phyloP scores from a whole-genome alignment of 64 coral and sea anemone species.

The Cladopsammia gracilis region DNA sequence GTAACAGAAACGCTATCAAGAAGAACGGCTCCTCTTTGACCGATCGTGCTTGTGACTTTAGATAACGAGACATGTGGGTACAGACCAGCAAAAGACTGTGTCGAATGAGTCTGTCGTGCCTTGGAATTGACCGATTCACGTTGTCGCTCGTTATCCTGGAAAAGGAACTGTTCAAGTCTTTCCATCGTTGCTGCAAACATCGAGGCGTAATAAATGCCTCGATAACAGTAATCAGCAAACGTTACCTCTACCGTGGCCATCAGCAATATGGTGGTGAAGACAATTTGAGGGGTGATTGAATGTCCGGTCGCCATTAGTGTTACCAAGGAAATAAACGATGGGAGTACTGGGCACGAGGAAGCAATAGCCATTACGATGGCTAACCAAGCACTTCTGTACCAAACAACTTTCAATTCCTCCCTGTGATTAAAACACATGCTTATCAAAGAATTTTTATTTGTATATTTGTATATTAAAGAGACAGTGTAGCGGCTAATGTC shows the following conservation, averaged over 20 bases:
- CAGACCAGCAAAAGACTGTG: not conserved
- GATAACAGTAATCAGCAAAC: conserved; percentile 2
- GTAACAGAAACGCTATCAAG: not conserved
- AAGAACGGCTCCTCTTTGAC: not conserved
- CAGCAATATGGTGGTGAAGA: not conserved
- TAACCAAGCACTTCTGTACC: not conserved
- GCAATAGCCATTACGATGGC: not conserved
- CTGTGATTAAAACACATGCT: not conserved
- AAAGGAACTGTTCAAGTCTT: not conserved
- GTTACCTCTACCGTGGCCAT: not conserved
- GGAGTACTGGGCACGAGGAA: not conserved
- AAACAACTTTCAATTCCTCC: not conserved
- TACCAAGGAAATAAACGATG: conserved; percentile 3
- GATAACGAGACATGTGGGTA: not conserved
- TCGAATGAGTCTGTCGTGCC: not conserved
- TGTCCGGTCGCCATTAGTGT: not conserved
- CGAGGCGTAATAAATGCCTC: not conserved
- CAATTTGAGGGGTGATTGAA: not conserved
- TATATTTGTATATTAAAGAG: too few species aligned
- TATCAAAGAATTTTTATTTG: too few species aligned
- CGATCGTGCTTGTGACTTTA: not conserved
- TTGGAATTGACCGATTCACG: not conserved
- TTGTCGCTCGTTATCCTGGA: not conserved
- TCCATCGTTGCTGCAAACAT: not conserved
- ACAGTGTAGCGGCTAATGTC: too few species aligned